These are phyloP conservation scores for Misgurnus mizolepis DNA, from an alignment of 2,113 vertebrate species.

Conservation along the genomic window DNA sequence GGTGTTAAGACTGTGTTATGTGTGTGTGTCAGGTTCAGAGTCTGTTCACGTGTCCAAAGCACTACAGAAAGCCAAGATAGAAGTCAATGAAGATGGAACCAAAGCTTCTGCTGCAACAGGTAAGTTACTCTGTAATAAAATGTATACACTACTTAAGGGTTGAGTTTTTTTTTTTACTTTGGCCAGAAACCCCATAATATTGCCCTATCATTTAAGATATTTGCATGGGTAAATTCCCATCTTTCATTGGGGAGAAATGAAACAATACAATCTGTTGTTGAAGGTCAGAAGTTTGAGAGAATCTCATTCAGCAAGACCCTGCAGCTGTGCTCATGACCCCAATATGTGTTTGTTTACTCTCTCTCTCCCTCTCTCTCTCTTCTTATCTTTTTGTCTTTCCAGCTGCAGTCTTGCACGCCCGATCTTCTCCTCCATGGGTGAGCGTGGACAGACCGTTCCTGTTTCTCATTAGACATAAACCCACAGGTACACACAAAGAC, in stretches of 20 bases:
- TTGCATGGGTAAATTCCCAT: too few relatives aligned
- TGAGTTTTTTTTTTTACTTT: too few relatives aligned
- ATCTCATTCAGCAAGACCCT: background rate
- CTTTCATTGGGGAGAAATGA: too few relatives aligned
- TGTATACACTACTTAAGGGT: too few relatives aligned
- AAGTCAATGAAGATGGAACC: conserved; percentile 94
- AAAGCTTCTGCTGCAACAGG: conserved; percentile 92
- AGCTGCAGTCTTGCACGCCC: conserved; percentile 91
- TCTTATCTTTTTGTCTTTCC: conserved; percentile 16
- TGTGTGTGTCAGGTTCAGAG: conserved; percentile 77
- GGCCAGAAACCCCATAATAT: background rate
- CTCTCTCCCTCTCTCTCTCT: conserved; percentile 2
- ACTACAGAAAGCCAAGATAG: conserved; percentile 92
- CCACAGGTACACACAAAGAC: conserved; percentile 78
- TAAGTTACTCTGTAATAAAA: conserved; percentile 66
- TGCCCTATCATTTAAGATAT: background rate
- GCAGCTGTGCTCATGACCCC: background rate
- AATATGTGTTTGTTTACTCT: background rate
- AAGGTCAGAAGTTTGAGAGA: background rate
- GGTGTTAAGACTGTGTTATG: background rate
- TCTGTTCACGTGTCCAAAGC: conserved; percentile 84
- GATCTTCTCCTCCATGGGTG: conserved; percentile 92
- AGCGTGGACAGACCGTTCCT: conserved; percentile 90
- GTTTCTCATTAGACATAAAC: conserved; percentile 90
- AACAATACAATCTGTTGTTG: background rate